Evolutionary conservation across 2,113 vertebrate genomes (phyloP), one percentile per base, ranked within the genome.

Genomic region (Theristicus caerulescens): DNA sequence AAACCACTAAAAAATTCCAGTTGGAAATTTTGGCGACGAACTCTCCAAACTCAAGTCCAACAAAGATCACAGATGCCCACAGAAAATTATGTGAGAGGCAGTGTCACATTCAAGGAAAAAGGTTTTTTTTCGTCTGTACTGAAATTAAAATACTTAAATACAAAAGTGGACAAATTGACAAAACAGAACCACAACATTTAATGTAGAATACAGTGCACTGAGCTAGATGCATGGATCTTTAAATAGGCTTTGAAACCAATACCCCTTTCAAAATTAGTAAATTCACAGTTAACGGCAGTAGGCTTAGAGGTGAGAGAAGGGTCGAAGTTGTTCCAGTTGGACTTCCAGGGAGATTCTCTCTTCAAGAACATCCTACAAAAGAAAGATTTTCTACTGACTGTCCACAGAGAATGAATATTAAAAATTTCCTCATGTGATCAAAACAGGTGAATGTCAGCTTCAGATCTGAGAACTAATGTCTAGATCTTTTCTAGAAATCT

Each of bases 291-390:
- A 98, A 98, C 91, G 97, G 98, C 97, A 96, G 96, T 95, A 97
- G 92, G 97, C 97, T 99, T 99, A 99, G 97, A 99, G 99, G 97
- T 99, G 99, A 96, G 99, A 99, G 98, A 99, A 99, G 34, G 99
- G 99, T 98, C 99, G 99, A 97, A 99, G 99, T 97, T 99, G 99
- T 98, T 99, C 99, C 98, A 99, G 98, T 98, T 99, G 99, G 82
- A 99, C 99, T 98, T 99, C 99, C 98, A 99, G 98, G 91, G 99
- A 99, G 98, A 99, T 99, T 98, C 99, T 99, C 98, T 99, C 99
- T 96, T 99, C 99, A 82, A 99, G 99, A 97, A 99, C 98, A 97
- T 99, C 99, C 99, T 99, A 97, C 27, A 97, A 98, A 92, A 97
- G 83, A 97, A 71, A 87, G 24, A 92, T 91, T 88, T 90, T 73